A percentile compares a stretch with the other conserved stretches of the same genome.
phyloP scores from a whole-genome alignment of 2,113 vertebrate genomes.

The Pteronura brasiliensis region DNA sequence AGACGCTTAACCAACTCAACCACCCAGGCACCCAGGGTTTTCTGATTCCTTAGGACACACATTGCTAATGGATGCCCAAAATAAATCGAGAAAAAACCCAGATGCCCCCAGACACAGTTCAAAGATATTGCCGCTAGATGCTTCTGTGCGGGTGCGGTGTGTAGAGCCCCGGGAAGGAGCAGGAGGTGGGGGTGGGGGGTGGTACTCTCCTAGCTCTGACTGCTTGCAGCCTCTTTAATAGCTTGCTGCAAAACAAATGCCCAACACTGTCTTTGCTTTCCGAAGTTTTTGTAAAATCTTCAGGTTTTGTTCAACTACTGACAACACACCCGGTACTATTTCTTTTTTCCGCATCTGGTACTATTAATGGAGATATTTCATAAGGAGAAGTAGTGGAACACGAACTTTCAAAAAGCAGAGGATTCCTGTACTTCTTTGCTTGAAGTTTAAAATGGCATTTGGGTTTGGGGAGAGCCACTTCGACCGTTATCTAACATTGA shows the following conservation, averaged over 20 bases:
- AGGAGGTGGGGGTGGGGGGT: accelerated
- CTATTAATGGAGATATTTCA: background rate
- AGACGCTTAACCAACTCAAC: too few relatives aligned
- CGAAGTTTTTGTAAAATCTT: background rate
- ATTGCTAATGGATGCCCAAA: background rate
- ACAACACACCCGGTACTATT: background rate
- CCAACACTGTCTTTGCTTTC: background rate
- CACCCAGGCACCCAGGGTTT: background rate
- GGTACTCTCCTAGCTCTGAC: background rate
- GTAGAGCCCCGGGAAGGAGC: background rate
- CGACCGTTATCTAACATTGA: background rate
- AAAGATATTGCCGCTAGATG: background rate
- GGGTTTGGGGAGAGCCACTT: background rate
- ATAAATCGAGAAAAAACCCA: background rate
- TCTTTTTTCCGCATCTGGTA: background rate
- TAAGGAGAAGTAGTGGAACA: background rate
- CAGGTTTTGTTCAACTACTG: background rate
- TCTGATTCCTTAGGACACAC: background rate
- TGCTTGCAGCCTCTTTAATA: background rate
- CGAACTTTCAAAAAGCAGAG: background rate
- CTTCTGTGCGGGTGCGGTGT: too few relatives aligned
- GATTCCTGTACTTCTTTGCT: background rate
- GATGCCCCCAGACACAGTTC: background rate
- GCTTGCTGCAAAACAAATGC: background rate
- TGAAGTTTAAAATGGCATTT: background rate